Conservation (phyloP, 2,113 vertebrate species). For the Arizona elegans region DNA sequence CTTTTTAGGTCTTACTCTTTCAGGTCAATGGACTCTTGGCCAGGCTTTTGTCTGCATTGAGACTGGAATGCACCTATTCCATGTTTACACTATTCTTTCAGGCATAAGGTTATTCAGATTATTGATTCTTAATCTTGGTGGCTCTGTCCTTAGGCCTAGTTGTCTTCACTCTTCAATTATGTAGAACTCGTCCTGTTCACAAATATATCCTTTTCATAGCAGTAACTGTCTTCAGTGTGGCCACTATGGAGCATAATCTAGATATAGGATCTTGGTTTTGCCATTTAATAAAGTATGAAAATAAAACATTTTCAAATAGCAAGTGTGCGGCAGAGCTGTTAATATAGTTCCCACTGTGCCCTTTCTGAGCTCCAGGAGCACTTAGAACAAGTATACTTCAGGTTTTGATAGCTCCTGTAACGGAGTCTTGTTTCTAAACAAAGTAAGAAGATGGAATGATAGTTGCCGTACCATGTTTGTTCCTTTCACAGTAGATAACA, state of each 20-base stretch:
- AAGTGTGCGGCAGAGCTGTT: background rate
- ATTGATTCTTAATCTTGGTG: background rate
- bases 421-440: background rate
- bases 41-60: background rate
- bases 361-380: background rate
- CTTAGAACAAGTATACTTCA: background rate
- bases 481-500: background rate
- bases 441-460: background rate
- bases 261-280: background rate
- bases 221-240: fast-evolving
- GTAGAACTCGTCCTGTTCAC: background rate
- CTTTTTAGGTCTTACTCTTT: background rate
- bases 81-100: background rate
- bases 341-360: background rate
- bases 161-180: background rate
- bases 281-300: background rate
- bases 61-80: background rate
- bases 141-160: background rate
- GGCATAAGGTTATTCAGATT: background rate
- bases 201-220: background rate
- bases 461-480: background rate
- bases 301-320: background rate
- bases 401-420: background rate
- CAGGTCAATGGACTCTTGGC: background rate
- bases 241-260: background rate